These are phyloP conservation scores for Ramphastos sulfuratus DNA, from an alignment of 2,113 vertebrate species.

Conservation along the genomic window DNA sequence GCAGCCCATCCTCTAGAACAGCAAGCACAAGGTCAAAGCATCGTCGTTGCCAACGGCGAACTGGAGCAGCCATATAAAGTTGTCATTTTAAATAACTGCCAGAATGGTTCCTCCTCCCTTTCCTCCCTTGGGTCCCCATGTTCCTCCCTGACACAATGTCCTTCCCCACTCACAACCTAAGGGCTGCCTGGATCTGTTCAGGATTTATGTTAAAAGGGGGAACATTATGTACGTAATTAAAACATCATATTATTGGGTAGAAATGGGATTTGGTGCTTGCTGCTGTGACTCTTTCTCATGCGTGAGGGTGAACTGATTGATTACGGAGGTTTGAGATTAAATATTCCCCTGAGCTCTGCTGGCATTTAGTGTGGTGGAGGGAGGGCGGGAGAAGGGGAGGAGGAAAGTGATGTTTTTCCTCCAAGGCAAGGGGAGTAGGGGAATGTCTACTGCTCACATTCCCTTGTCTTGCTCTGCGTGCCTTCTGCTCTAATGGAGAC, in stretches of 20 bases:
- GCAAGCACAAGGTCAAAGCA: accelerated
- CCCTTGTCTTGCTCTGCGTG: accelerated
- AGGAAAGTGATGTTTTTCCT: background rate
- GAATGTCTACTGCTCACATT: background rate
- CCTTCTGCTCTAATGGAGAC: background rate
- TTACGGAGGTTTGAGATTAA: constrained; percentile 65
- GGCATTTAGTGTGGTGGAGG: background rate
- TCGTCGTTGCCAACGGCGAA: accelerated
- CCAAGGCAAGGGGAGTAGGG: background rate
- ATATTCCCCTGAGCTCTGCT: background rate
- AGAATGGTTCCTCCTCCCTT: background rate
- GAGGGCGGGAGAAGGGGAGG: background rate
- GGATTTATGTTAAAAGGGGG: constrained; percentile 19
- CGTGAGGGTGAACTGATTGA: constrained; percentile 54
- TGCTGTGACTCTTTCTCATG: constrained; percentile 38
- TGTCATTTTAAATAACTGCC: background rate
- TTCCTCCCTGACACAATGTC: accelerated
- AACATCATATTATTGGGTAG: background rate
- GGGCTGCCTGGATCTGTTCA: background rate
- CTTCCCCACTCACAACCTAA: background rate
- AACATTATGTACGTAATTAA: constrained; percentile 4
- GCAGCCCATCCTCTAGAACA: background rate
- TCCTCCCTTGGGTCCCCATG: background rate
- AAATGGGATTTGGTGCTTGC: constrained; percentile 52
- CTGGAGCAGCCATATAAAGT: background rate